A percentile compares a stretch with the other conserved stretches of the same genome.
Evolutionary conservation across 1,140 invertebrate genomes (phyloP).

Genomic region (Drosophila suzukii): DNA sequence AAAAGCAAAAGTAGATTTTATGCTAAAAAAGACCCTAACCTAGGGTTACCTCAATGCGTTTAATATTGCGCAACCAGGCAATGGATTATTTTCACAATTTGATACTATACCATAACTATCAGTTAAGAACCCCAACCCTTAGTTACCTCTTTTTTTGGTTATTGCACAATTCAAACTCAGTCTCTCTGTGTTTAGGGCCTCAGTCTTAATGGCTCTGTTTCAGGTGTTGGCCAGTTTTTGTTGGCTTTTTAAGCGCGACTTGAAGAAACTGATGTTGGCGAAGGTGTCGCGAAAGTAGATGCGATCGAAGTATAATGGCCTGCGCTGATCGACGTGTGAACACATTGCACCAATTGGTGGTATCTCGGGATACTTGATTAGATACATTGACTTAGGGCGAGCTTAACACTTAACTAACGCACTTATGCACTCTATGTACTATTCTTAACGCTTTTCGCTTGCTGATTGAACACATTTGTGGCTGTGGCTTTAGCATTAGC

Average conservation of each 20-base stretch:
- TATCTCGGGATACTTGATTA: conserved; percentile 35
- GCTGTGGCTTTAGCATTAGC: conserved; percentile 13
- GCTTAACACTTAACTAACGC: conserved; percentile 42
- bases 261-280: conserved; percentile 82
- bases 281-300: conserved; percentile 83
- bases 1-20: conserved; percentile 61
- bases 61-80: too few species aligned
- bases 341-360: conserved; percentile 69
- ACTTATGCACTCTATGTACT: conserved; percentile 42
- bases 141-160: conserved; percentile 35
- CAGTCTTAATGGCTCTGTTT: conserved; percentile 57
- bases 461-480: conserved; percentile 46
- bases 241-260: conserved; percentile 80
- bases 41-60: neutral
- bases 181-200: conserved; percentile 39
- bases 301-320: conserved; percentile 72
- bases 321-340: conserved; percentile 64
- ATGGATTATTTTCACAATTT: conserved; percentile 28
- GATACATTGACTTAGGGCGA: conserved; percentile 42
- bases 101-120: neutral
- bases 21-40: conserved; percentile 16
- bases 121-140: neutral
- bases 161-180: conserved; percentile 36
- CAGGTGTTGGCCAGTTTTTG: conserved; percentile 66
- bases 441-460: conserved; percentile 23